Evolutionary conservation across 2,888 invertebrate genomes (phyloP).

Genomic region (Spatulosminthurus flaviceps): DNA sequence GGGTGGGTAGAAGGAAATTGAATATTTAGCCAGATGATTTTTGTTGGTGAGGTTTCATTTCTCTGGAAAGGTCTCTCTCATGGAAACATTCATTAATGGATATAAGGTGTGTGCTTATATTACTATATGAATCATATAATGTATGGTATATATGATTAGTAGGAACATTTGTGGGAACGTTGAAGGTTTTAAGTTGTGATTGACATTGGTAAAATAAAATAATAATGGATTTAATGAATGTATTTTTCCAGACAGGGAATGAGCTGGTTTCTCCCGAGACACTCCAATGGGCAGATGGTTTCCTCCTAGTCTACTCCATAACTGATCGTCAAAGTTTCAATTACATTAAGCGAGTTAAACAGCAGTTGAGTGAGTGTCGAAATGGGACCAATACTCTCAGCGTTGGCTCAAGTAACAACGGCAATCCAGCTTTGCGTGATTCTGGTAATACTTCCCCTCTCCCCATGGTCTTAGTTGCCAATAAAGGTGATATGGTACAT

Average conservation of each 20-base stretch:
- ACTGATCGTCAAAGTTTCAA: constrained; percentile 86
- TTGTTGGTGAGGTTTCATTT: too few species aligned
- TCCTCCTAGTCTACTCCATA: constrained; percentile 88
- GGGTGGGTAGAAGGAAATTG: background rate
- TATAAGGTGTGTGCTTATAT: too few species aligned
- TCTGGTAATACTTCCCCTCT: constrained; percentile 48
- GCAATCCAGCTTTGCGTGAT: constrained; percentile 51
- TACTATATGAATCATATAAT: too few species aligned
- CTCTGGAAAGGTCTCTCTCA: too few species aligned
- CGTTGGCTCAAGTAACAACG: constrained; percentile 47
- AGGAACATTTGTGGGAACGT: too few species aligned
- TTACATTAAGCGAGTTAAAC: constrained; percentile 80
- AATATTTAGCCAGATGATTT: background rate
- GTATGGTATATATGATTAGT: too few species aligned
- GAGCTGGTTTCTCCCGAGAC: constrained; percentile 77
- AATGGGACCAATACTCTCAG: constrained; percentile 58
- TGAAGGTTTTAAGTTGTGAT: too few species aligned
- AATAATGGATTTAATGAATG: too few species aligned
- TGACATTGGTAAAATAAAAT: too few species aligned
- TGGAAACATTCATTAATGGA: too few species aligned
- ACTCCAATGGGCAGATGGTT: constrained; percentile 89
- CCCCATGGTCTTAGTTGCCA: constrained; percentile 86
- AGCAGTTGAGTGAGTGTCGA: constrained; percentile 70
- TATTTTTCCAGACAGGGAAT: constrained; percentile 72
- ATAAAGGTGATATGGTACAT: constrained; percentile 91